These are phyloP conservation scores for Dicaeum eximium DNA, from an alignment of 2,113 vertebrate genomes.

Conservation along the genomic window DNA sequence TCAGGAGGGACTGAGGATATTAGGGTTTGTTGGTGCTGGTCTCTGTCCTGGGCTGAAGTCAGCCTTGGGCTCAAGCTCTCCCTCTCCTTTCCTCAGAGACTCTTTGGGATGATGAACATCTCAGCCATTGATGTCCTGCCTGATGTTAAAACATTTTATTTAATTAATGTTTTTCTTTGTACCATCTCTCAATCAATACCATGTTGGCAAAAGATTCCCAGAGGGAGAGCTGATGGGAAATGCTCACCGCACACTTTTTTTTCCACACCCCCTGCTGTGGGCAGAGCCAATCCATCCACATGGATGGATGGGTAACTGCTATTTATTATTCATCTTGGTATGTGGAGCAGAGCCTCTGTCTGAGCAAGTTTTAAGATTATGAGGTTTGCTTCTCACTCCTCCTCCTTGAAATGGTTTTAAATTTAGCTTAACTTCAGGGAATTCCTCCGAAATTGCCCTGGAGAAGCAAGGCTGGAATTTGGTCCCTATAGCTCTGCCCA, in stretches of 20 bases:
- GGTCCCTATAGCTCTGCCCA: background rate
- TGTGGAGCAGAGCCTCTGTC: background rate
- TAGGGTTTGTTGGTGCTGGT: fast-evolving
- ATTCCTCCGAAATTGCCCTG: background rate
- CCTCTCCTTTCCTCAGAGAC: background rate
- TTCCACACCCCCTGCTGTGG: background rate
- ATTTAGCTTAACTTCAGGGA: constrained; percentile 1
- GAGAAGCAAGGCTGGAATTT: background rate
- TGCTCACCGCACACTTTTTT: background rate
- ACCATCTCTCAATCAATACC: background rate
- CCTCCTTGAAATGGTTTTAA: background rate
- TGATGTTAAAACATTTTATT: constrained; percentile 8
- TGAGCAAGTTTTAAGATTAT: background rate
- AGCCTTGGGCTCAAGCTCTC: fast-evolving
- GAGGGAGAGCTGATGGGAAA: background rate
- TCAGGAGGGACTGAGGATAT: background rate
- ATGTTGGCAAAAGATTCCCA: background rate
- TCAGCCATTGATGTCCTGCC: background rate
- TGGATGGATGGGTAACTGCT: background rate
- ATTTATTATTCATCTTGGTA: background rate
- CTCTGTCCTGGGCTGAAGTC: background rate
- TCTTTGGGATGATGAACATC: background rate
- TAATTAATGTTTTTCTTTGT: constrained; percentile 4
- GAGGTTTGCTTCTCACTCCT: background rate
- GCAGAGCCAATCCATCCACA: background rate